These are phyloP conservation scores for Argentina silus DNA, from an alignment of 2,797 vertebrate species.

Conservation along the genomic window DNA sequence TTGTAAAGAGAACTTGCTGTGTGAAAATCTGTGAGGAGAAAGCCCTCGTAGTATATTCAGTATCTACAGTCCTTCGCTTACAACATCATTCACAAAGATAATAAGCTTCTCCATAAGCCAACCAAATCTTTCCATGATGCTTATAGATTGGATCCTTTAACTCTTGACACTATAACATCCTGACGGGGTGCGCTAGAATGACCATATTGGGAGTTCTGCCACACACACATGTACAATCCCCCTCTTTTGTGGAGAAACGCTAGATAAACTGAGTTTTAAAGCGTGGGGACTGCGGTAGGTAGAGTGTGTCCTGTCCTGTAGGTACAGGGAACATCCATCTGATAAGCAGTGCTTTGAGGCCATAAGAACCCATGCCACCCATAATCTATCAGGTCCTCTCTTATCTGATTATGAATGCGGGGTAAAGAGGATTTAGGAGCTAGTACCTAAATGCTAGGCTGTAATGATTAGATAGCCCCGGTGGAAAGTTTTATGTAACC, in stretches of 20 bases:
- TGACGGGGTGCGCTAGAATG: too few relatives aligned
- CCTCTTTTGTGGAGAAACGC: too few relatives aligned
- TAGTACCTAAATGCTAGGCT: conserved; percentile 71
- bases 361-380: conserved; percentile 59
- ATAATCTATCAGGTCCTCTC: conserved; percentile 72
- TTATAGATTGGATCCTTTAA: too few relatives aligned
- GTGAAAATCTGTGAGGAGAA: too few relatives aligned
- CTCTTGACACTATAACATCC: too few relatives aligned
- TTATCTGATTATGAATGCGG: conserved; percentile 78
- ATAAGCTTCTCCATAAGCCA: background rate
- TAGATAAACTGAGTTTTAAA: too few relatives aligned
- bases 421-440: conserved; percentile 80
- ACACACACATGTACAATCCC: too few relatives aligned
- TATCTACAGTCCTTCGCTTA: too few relatives aligned
- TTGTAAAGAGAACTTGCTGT: too few relatives aligned
- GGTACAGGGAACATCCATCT: conserved; percentile 41
- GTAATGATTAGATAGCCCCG: conserved; percentile 69
- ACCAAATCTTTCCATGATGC: background rate
- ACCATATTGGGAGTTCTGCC: too few relatives aligned
- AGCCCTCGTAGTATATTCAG: too few relatives aligned
- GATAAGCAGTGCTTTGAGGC: conserved; percentile 47
- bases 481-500: conserved; percentile 68
- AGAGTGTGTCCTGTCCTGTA: conserved; percentile 15
- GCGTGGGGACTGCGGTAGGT: background rate
- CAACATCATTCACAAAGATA: too few relatives aligned